Conservation (phyloP, 1,140 invertebrate species). For the Aphelinus certus region DNA sequence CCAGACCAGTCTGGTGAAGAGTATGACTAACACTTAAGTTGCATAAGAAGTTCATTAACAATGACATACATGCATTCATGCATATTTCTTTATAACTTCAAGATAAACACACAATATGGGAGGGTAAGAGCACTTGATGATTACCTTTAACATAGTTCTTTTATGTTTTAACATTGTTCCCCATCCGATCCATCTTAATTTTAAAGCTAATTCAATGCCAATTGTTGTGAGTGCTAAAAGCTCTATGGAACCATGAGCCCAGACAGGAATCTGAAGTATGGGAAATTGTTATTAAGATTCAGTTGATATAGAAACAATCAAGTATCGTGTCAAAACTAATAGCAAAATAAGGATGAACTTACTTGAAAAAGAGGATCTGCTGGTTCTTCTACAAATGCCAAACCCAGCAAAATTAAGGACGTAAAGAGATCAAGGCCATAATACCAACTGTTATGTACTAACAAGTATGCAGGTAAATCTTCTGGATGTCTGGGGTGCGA, state of each 20-base stretch:
- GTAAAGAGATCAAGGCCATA: constrained; percentile 84
- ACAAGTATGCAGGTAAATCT: constrained; percentile 85
- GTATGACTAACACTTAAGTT: constrained; percentile 1
- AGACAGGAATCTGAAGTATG: constrained; percentile 72
- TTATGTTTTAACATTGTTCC: constrained; percentile 85
- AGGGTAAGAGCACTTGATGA: too few relatives aligned
- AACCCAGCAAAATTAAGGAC: constrained; percentile 79
- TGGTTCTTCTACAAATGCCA: constrained; percentile 85
- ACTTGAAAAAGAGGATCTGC: constrained; percentile 78
- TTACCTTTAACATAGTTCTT: constrained; percentile 86
- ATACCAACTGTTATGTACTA: constrained; percentile 90
- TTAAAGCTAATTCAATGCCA: constrained; percentile 80
- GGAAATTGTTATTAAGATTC: constrained; percentile 9
- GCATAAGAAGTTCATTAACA: neutral
- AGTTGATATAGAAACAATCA: neutral
- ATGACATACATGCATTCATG: neutral
- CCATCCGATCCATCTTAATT: constrained; percentile 87
- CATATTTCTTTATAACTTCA: neutral
- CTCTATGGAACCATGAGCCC: constrained; percentile 86
- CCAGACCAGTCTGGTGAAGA: constrained; percentile 40
- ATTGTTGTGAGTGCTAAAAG: constrained; percentile 80
- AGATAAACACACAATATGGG: too few relatives aligned
- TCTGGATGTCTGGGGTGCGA: constrained; percentile 85
- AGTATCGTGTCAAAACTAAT: neutral
- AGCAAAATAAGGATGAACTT: constrained; percentile 42